phyloP scores from a whole-genome alignment of 2,888 invertebrate species.

The Athetis lepigone region DNA sequence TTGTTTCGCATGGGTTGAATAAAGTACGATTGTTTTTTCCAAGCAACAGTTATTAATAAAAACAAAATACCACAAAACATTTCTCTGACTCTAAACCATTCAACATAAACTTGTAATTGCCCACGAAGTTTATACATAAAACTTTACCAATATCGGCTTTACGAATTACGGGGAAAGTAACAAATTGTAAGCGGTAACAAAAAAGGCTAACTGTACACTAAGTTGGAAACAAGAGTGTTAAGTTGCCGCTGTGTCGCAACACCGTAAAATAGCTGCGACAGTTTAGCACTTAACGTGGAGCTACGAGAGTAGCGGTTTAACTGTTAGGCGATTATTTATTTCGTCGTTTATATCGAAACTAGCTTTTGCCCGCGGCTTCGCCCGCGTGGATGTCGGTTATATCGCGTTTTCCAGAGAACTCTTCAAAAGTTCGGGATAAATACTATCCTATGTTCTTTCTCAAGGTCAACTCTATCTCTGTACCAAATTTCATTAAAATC shows the following conservation, averaged over 20 bases:
- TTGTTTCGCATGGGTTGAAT: too few relatives aligned
- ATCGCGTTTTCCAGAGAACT: too few relatives aligned
- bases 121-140: conserved; percentile 54
- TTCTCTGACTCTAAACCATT: conserved; percentile 11
- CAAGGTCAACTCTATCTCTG: too few relatives aligned
- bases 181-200: conserved; percentile 77
- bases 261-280: conserved; percentile 83
- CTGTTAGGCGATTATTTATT: not conserved
- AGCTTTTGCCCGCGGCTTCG: too few relatives aligned
- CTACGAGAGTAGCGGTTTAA: conserved; percentile 55
- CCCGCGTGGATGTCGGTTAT: too few relatives aligned
- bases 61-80: not conserved
- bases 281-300: conserved; percentile 75
- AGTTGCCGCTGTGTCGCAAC: conserved; percentile 73
- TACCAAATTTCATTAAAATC: too few relatives aligned
- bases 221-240: conserved; percentile 84
- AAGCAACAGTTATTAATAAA: not conserved
- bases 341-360: too few relatives aligned
- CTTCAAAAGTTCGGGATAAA: too few relatives aligned
- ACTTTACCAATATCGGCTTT: conserved; percentile 82
- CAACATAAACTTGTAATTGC: conserved; percentile 40
- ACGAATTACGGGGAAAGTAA: conserved; percentile 74
- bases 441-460: too few relatives aligned
- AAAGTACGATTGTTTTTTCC: too few relatives aligned
- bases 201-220: conserved; percentile 74